Conservation (phyloP, 1,140 invertebrate species). For the Branchinecta lynchi region DNA sequence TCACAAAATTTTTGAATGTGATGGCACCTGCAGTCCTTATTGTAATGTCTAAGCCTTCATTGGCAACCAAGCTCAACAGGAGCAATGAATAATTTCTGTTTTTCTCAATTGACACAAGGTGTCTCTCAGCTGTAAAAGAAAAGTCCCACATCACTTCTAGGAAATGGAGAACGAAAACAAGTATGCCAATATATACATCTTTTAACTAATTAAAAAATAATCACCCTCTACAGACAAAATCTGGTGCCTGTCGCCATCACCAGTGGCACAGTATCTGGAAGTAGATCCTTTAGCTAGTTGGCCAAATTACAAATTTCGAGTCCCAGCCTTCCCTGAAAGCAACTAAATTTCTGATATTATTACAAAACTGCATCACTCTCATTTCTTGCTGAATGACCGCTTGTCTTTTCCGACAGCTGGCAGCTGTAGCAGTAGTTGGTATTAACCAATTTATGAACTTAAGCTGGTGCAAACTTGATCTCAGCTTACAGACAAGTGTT, state of each 20-base stretch:
- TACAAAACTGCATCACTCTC: too few species aligned
- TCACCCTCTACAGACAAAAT: neutral
- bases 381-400: too few species aligned
- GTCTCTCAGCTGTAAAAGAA: slow-evolving; percentile 65
- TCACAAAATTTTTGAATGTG: slow-evolving; percentile 92
- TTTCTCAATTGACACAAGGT: slow-evolving; percentile 70
- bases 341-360: too few species aligned
- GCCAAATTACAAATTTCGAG: too few species aligned
- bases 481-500: too few species aligned
- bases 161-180: slow-evolving; percentile 14
- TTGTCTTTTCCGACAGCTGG: too few species aligned
- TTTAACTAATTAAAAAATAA: slow-evolving; percentile 11
- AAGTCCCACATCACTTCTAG: neutral
- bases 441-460: too few species aligned
- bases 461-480: too few species aligned
- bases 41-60: slow-evolving; percentile 53
- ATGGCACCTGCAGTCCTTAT: slow-evolving; percentile 75
- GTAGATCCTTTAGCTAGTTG: too few species aligned
- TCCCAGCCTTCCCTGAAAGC: too few species aligned
- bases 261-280: neutral
- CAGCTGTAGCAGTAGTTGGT: too few species aligned
- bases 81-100: slow-evolving; percentile 82
- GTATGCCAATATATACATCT: slow-evolving; percentile 1
- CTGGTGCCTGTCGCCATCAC: slow-evolving; percentile 11
- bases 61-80: slow-evolving; percentile 66